These are phyloP conservation scores for Hirtodrosophila histrioides DNA, from an alignment of 2,888 invertebrate species.

Conservation along the genomic window DNA sequence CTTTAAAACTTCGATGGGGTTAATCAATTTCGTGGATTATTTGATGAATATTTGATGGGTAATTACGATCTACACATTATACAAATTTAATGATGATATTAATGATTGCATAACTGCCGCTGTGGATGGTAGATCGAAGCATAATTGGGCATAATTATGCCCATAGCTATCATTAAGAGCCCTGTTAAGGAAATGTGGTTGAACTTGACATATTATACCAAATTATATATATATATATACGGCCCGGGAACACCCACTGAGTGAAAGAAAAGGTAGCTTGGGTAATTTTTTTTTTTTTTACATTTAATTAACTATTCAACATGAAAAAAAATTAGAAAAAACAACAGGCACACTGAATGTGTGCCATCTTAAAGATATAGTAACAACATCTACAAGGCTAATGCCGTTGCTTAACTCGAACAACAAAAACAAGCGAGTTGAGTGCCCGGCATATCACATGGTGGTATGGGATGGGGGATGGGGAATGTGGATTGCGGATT, in stretches of 20 bases:
- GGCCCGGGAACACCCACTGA: not conserved
- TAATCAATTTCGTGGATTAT: too few species aligned
- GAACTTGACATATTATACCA: not conserved
- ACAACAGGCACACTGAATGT: conserved; percentile 5
- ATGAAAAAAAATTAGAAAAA: conserved; percentile 21
- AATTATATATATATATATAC: not conserved
- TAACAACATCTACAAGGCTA: conserved; percentile 68
- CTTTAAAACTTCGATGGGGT: too few species aligned
- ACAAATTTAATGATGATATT: conserved; percentile 6
- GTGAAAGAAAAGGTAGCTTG: not conserved
- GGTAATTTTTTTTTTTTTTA: conserved; percentile 19
- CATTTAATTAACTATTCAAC: conserved; percentile 51
- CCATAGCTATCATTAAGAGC: conserved; percentile 1
- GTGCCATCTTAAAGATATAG: conserved; percentile 41
- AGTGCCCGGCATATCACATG: conserved; percentile 48
- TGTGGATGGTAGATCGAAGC: not conserved
- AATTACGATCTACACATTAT: conserved; percentile 3
- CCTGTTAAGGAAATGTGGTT: not conserved
- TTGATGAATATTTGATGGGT: too few species aligned
- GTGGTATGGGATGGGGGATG: conserved; percentile 3
- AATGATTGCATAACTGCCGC: conserved; percentile 1
- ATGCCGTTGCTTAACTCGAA: conserved; percentile 62
- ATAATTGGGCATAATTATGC: not conserved
- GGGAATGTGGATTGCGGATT: not conserved
- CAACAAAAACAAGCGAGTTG: conserved; percentile 68